Conservation (phyloP, 2,797 vertebrate species). For the Todus mexicanus region DNA sequence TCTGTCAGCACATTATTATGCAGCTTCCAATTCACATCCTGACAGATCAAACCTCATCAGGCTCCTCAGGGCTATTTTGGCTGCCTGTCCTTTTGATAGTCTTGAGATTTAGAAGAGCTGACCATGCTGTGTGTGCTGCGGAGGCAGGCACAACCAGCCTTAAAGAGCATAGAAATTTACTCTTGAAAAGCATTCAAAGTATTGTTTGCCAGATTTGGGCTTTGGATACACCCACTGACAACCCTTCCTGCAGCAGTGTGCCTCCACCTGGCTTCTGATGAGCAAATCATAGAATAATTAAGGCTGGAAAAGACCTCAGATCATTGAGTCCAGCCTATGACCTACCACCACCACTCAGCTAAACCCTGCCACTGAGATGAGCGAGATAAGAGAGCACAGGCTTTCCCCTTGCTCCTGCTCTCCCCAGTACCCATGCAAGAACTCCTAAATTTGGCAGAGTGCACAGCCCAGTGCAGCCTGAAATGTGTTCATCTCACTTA, state of each 20-base stretch:
- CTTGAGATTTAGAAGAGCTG: not conserved
- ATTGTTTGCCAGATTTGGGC: not conserved
- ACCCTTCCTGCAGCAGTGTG: not conserved
- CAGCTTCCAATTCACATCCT: not conserved
- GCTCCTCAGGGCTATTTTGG: not conserved
- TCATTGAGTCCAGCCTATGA: too few relatives aligned
- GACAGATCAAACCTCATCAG: rapidly evolving
- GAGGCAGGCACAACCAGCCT: not conserved
- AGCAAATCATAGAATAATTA: too few relatives aligned
- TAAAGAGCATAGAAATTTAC: not conserved
- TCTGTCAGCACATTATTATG: not conserved
- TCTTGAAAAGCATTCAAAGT: not conserved
- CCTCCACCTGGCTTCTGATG: not conserved
- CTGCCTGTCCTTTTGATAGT: not conserved
- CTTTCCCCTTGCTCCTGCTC: not conserved
- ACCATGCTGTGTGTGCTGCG: not conserved
- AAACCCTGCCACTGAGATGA: too few relatives aligned
- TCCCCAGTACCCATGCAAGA: not conserved
- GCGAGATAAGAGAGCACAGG: not conserved
- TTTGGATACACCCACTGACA: not conserved
- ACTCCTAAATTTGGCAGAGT: not conserved
- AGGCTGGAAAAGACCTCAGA: too few relatives aligned
- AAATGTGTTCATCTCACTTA: not conserved
- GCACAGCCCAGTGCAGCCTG: not conserved
- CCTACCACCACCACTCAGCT: too few relatives aligned